Evolutionary conservation across 2,797 vertebrate genomes (phyloP), one percentile per base, ranked within the genome.

Genomic region (Molossus alvarezi): DNA sequence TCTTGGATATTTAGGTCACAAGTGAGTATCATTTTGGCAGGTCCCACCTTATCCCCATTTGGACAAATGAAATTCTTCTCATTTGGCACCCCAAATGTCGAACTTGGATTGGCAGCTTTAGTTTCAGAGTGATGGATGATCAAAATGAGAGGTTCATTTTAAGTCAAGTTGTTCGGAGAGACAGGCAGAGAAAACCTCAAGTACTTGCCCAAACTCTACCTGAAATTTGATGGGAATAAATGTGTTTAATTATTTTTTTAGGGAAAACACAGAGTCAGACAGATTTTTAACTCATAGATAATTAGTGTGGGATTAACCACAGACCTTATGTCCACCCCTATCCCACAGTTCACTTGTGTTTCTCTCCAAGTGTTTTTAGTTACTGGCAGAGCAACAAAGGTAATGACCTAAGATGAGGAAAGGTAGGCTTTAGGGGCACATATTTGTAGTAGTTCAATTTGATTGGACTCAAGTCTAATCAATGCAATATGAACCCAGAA

Each of bases 1-100:
- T 95, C 94, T 93, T 95, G n/a, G 55, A 90, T 65, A 90, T 94
- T 97, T 96, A 15, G 3, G 53, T 23, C 57, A 90, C 37, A 82
- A 95, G n/a, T 65, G 60, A 95, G 72, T 93, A 69, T 55, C 57
- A 14, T 51, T 92, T 96, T 89, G 77, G 62, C 25, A 90, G 41
- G 69, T 95, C 76, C 17, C 48, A 72, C 12, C 29, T 64, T 55
- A 53, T 64, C 41, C 1, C 5, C 0, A 64, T 93, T 93, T 93
- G 81, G 33, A 75, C 41, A 45, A 64, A n/a, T 1, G 87, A 55
- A 53, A 79, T 23, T n/a, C 82, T 73, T 25, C 92, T 87, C 20
- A 9, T 80, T 60, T 27, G 48, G 58, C 0, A 14, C 21, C 25
- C 5, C 3, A 57, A 81, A 79, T 92, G 37, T 11, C 88, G 3